phyloP scores from a whole-genome alignment of 2,888 invertebrate species.

The Didymodactylos carnosus region DNA sequence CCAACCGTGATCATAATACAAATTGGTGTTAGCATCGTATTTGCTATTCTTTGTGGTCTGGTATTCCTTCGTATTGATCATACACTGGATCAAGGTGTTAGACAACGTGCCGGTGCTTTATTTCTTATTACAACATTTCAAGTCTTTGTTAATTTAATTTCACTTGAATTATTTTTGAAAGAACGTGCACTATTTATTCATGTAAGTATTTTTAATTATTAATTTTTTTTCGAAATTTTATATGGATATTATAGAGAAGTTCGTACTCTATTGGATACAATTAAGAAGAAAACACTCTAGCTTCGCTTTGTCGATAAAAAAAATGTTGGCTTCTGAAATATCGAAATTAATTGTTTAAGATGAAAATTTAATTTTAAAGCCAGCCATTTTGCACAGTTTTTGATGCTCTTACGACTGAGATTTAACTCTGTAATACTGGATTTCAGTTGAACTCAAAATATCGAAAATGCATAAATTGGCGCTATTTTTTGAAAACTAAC shows the following conservation, averaged over 20 bases:
- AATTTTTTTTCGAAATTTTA: slow-evolving; percentile 15
- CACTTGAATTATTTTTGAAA: slow-evolving; percentile 33
- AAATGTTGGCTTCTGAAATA: too few species aligned
- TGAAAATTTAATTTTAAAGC: too few species aligned
- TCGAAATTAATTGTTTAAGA: too few species aligned
- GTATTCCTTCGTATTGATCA: not conserved
- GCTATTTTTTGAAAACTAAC: too few species aligned
- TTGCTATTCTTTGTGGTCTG: not conserved
- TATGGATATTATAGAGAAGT: slow-evolving; percentile 16
- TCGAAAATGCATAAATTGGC: too few species aligned
- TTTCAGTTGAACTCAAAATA: too few species aligned
- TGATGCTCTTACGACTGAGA: too few species aligned
- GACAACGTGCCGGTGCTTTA: slow-evolving; percentile 23
- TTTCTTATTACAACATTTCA: slow-evolving; percentile 34
- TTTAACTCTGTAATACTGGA: too few species aligned
- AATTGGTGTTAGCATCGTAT: not conserved
- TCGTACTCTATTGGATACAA: too few species aligned
- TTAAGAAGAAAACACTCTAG: too few species aligned
- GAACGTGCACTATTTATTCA: slow-evolving; percentile 32
- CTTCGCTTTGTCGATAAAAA: too few species aligned
- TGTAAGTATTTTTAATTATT: slow-evolving; percentile 18
- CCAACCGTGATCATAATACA: not conserved
- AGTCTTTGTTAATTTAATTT: slow-evolving; percentile 32
- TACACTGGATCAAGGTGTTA: not conserved
- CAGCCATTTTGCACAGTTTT: too few species aligned